A percentile compares a stretch with the other conserved stretches of the same genome.
These are phyloP conservation scores for Heterodera schachtii DNA, from an alignment of 1,140 invertebrate species.

Conservation along the genomic window DNA sequence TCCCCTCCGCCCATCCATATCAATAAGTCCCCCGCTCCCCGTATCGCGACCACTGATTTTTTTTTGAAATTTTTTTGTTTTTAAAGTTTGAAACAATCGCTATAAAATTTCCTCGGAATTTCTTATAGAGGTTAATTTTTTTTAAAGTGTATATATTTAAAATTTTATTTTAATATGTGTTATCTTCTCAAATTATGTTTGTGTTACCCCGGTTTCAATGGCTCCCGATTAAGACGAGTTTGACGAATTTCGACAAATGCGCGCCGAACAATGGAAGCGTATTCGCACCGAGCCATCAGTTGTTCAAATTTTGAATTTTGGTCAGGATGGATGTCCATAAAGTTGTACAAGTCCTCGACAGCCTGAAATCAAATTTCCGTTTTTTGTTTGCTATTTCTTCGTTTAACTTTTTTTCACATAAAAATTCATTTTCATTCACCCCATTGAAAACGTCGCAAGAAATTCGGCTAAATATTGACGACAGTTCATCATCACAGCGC, in stretches of 20 bases:
- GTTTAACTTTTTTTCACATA: too few relatives aligned
- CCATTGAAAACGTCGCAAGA: slow-evolving; percentile 38
- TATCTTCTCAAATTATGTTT: too few relatives aligned
- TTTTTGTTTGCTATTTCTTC: neutral
- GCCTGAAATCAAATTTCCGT: slow-evolving; percentile 26
- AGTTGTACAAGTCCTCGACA: slow-evolving; percentile 43
- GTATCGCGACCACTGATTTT: too few relatives aligned
- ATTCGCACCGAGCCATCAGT: slow-evolving; percentile 35
- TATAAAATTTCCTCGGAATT: too few relatives aligned
- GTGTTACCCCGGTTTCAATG: slow-evolving; percentile 19
- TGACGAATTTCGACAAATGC: slow-evolving; percentile 40
- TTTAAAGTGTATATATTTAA: too few relatives aligned
- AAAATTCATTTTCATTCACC: slow-evolving; percentile 18
- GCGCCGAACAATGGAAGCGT: slow-evolving; percentile 27
- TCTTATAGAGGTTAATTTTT: too few relatives aligned
- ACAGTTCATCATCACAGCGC: slow-evolving; percentile 19
- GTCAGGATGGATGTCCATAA: slow-evolving; percentile 40
- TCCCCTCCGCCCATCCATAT: too few relatives aligned
- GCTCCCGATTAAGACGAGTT: slow-evolving; percentile 27
- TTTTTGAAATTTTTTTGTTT: too few relatives aligned
- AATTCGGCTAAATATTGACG: slow-evolving; percentile 27
- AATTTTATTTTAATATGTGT: too few relatives aligned
- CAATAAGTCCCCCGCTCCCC: neutral
- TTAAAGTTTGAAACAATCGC: too few relatives aligned
- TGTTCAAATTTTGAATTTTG: slow-evolving; percentile 35